Base-by-base conservation (phyloP, 2,888 invertebrate species). In the Tryphoninae sp. region DNA sequence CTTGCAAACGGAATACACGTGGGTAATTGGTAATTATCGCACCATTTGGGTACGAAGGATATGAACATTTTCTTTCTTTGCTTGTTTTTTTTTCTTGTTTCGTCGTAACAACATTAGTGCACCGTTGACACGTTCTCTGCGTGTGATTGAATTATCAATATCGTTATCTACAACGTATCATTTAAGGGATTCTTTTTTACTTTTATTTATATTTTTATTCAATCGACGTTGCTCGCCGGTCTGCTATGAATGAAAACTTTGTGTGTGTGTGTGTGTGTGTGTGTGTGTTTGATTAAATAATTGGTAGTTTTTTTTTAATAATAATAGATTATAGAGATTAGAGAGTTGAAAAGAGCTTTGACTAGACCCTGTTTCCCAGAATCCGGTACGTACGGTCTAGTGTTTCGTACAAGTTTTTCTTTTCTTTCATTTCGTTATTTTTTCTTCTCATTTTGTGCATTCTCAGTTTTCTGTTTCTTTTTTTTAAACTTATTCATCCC, bases 281-380 rank as follows among this genome's bases (percentile, higher is more conserved):
- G n/a, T 22, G 13, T 58, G 53, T 45, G 45, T 77, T 76, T 64
- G 67, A 49, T 75, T 78, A 71, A 78, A 74, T 78, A 65, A 78
- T 71, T 59, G 33, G 19, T 59, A 40, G 49, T 59, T 45, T 49
- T 68, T 33, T 62, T 33, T 33, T 68, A 76, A 45, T 59, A 68
- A 65, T 58, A 76, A 53, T 68, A 79, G 75, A 83, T 78, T 76
- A 62, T 81, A 76, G 49, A 81, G 74, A 80, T 71, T 68, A 76
- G 78, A 82, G 81, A 79, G 76, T 78, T 80, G 51, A 73, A 83
- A 68, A 84, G 82, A 81, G 68, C 75, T 72, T 65, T 89, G 88
- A 88, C 87, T 88, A 89, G 88, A 89, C 87, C 86, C 87, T 87
- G 86, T 86, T 86, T 82, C 84, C 85, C 87, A 88, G 84, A 89